Conservation (phyloP, 2,113 vertebrate genomes). For the Pollimyrus isidori region DNA sequence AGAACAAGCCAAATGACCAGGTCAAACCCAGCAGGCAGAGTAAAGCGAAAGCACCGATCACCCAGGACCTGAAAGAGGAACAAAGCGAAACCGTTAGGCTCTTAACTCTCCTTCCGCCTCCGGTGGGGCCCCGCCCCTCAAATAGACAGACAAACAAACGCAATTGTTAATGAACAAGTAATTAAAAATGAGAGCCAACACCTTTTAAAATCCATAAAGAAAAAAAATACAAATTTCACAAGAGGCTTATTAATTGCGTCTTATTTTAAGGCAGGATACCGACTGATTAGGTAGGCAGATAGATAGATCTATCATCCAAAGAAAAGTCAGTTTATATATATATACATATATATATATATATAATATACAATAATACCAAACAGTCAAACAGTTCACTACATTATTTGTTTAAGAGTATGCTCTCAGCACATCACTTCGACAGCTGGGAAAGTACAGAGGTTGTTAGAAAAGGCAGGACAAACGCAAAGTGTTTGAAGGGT, state of each 20-base stretch:
- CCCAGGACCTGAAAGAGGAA: conserved; percentile 83
- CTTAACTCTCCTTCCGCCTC: not conserved
- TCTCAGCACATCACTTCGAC: conserved; percentile 32
- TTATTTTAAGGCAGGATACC: not conserved
- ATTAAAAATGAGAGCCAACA: conserved; percentile 11
- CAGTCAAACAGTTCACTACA: conserved; percentile 23
- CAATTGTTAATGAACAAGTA: not conserved
- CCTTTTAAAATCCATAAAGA: not conserved
- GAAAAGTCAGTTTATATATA: conserved; percentile 12
- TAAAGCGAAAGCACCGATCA: conserved; percentile 90
- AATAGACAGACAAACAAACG: not conserved
- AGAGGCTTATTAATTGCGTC: conserved; percentile 27
- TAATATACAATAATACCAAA: conserved; percentile 31
- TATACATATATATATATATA: no score
- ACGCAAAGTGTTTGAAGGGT: conserved; percentile 48
- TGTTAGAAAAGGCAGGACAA: conserved; percentile 38
- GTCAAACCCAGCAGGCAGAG: conserved; percentile 91
- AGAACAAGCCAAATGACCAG: conserved; percentile 95
- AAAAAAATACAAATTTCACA: conserved; percentile 13
- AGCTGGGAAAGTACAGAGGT: conserved; percentile 40
- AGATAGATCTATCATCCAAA: conserved; percentile 22
- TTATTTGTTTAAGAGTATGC: conserved; percentile 20
- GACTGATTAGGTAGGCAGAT: not conserved
- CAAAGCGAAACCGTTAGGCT: conserved; percentile 22
- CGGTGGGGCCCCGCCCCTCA: not conserved